Base-by-base conservation (phyloP, 2,888 invertebrate genomes). In the Ophraella communa region DNA sequence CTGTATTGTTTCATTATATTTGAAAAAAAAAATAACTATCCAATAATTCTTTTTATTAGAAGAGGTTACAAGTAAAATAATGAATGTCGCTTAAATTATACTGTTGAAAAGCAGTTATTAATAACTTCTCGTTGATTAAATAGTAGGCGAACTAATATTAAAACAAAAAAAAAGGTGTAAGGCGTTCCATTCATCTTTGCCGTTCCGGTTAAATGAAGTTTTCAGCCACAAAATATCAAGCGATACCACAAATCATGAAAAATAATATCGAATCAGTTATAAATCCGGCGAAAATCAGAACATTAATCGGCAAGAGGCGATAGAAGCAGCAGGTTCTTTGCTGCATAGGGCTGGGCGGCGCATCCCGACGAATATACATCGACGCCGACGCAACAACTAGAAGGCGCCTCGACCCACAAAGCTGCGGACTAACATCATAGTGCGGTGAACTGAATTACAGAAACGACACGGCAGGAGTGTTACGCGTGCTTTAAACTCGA, bases 301-400 rank as follows among this genome's bases (percentile, higher is more conserved):
- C 70, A 73, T 70, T 71, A 73, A 72, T 73, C 73, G 68, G 62
- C 66, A 64, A 67, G 67, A 72, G 68, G 68, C 64, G 67, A 69
- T 65, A 72, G 73, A 73, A 75, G 73, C 74, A 76, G 75, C 75
- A 76, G 76, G 76, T 77, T 74, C 74, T 75, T 66, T 76, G 76
- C 77, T 77, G 78, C 78, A 77, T 75, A 77, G 77, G 74, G 74
- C 71, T 72, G 77, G 77, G 76, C 76, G 76, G 75, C 77, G 77
- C 76, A 78, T 76, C 77, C 71, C 66, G 64, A 71, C 67, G 44
- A 42, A 53, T 44, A 73, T 74, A 72, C 69, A 72, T 75, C 77
- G 79, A 79, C 80, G 78, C 79, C 81, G 81, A 81, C 82, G 82
- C 82, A 82, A 81, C 81, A 81, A 81, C 79, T 80, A 79, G 79